Evolutionary conservation across 2,797 vertebrate species (phyloP), one percentile per base, ranked within the genome.

Genomic region (Micropoecilia bifurca): DNA sequence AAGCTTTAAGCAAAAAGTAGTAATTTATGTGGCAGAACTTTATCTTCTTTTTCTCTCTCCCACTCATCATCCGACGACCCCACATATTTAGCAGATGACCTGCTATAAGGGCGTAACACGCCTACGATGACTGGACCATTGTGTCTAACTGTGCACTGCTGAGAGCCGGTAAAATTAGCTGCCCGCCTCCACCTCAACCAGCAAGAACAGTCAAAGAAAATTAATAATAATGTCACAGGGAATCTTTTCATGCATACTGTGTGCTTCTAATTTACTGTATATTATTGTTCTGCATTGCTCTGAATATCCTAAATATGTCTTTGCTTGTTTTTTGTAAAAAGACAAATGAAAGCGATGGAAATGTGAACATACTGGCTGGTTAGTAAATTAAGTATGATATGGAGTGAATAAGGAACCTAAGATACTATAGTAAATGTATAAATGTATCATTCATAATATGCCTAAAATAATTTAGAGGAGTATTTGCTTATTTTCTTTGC

Each of bases 41-140:
- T 75, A 47, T 80, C 63, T 66, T 79, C 55, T 55, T 75, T 28
- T 45, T 46, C 30, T 47, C 20, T 48, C 73, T 79, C 57, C 57
- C n/a, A 45, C 73, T 68, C 74, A 81, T 80, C 53, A 47, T 69
- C 28, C 73, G 50, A 73, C 10, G 71, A 73, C 48, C 39, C 45
- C 39, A 16, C 41, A 75, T 76, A 72, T 74, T 83, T 74, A 66
- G 55, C 39, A 71, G 36, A 61, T 78, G 76, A 76, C 73, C 69
- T 61, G 68, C 14, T 59, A 43, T 41, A 66, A 63, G 68, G 73
- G 76, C 22, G 75, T 71, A 76, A 50, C 63, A 68, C 36, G 18
- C 76, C 59, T 22, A 59, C 68, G 4, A 16, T 28, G n/a, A 50
- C 59, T 61, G 76, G 80, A 59, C 50, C 43, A 20, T n/a, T 69